Evolutionary conservation across 2,113 vertebrate genomes (phyloP).

Genomic region (Myodes glareolus): DNA sequence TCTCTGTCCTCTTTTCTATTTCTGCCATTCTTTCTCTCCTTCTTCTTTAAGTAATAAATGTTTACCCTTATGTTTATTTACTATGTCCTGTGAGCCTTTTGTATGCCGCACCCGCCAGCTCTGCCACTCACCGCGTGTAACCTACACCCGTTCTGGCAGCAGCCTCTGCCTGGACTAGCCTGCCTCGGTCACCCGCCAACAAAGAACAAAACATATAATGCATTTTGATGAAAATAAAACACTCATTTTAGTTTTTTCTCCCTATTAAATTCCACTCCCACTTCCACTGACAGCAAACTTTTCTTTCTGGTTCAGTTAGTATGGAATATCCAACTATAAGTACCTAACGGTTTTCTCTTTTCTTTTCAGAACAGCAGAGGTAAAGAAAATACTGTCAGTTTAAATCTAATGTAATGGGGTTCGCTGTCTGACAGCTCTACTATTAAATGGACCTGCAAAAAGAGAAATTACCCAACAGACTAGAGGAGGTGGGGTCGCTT

Average conservation of each 20-base stretch:
- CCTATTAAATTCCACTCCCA: background rate
- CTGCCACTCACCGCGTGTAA: too few relatives aligned
- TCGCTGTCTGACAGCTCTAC: background rate
- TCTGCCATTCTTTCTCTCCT: too few relatives aligned
- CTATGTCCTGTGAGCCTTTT: too few relatives aligned
- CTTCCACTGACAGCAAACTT: background rate
- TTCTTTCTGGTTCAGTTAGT: background rate
- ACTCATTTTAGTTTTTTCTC: background rate
- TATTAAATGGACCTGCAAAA: background rate
- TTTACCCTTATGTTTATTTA: too few relatives aligned
- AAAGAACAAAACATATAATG: too few relatives aligned
- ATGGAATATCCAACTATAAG: background rate
- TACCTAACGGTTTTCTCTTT: background rate
- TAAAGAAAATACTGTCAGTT: background rate
- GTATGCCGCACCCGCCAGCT: too few relatives aligned
- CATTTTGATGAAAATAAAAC: conserved; percentile 37
- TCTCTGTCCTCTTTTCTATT: too few relatives aligned
- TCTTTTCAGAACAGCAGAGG: background rate
- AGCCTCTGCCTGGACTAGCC: too few relatives aligned
- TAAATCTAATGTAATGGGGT: background rate
- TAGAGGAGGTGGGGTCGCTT: conserved; percentile 6
- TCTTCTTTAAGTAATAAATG: too few relatives aligned
- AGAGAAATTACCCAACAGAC: background rate
- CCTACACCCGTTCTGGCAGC: too few relatives aligned
- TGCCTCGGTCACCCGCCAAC: too few relatives aligned